These are phyloP conservation scores for Phrynosoma blainvillii DNA, from an alignment of 2,113 vertebrate species.

Conservation along the genomic window DNA sequence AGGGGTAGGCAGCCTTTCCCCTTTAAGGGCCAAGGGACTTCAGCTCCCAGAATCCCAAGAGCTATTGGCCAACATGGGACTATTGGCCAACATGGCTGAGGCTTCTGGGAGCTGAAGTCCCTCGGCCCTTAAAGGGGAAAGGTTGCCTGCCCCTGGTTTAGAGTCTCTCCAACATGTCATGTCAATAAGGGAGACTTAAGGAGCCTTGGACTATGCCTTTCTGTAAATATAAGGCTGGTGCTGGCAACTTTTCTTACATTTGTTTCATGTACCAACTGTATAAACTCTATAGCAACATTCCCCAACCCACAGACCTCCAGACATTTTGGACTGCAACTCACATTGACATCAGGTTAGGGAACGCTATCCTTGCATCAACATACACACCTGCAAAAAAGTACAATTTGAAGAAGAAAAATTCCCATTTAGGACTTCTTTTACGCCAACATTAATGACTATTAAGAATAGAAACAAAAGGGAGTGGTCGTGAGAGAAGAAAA, in stretches of 20 bases:
- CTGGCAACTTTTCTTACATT: background rate
- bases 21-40: no score
- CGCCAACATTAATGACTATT: background rate
- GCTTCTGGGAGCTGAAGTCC: no score
- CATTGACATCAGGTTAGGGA: background rate
- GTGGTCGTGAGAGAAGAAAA: background rate
- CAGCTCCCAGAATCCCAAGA: no score
- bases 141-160: no score
- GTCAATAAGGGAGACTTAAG: background rate
- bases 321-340: no score
- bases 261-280: background rate
- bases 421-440: background rate
- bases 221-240: background rate
- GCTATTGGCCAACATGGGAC: no score
- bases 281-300: background rate
- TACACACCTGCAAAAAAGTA: background rate
- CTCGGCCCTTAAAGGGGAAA: no score
- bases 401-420: no score
- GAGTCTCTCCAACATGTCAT: accelerated
- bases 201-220: background rate
- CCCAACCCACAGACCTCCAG: background rate
- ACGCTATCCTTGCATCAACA: background rate
- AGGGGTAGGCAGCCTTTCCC: no score
- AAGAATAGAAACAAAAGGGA: background rate
- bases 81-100: no score